Base-by-base conservation (phyloP, 2,797 vertebrate genomes). In the Melanitta fusca region DNA sequence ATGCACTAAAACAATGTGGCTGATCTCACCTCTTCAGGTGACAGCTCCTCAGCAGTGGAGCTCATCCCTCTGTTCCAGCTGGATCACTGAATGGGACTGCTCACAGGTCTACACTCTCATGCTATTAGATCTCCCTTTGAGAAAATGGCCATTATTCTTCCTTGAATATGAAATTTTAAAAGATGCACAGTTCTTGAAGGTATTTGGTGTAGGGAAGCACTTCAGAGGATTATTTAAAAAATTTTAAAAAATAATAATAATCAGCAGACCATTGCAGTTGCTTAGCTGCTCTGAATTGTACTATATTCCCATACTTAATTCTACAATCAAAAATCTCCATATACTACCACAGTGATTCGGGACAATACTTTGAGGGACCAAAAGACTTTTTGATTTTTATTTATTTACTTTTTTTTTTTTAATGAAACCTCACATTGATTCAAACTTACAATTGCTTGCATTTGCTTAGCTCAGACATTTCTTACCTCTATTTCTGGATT, bases 31-130 rank as follows among this genome's bases (percentile, higher is more conserved):
- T 38, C 34, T 20, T 41, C 73, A 28, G n/a, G 5, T 10, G 1
- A 15, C 27, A 34, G 54, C 66, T 25, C 2, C 39, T 32, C 43
- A 1, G 0, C 43, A 28, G 27, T 0, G 7, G 9, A 85, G 28
- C 30, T 71, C 77, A 22, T 77, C n/a, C 9, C 11, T 45, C n/a
- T 39, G 3, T 24, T 80, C 36, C 66, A 10, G 1, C 1, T 0
- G 74, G 36, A 53, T 36, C 18, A 2, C 12, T 10, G 14, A 3
- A 20, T 3, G 15, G 24, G 5, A 49, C 0, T 13, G 24, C 10
- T 53, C 60, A 25, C 22, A 14, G 22, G 17, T 28, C 30, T 24
- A 7, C 6, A 6, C 3, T 57, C 49, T n/a, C 20, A 39, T 16
- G 27, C 27, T 18, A 5, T 0, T 11, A 54, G 2, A 61, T 6